Percentiles rank a stretch among this genome's conserved stretches.
phyloP scores from a whole-genome alignment of 2,888 invertebrate species.

The Pheosia tremula region DNA sequence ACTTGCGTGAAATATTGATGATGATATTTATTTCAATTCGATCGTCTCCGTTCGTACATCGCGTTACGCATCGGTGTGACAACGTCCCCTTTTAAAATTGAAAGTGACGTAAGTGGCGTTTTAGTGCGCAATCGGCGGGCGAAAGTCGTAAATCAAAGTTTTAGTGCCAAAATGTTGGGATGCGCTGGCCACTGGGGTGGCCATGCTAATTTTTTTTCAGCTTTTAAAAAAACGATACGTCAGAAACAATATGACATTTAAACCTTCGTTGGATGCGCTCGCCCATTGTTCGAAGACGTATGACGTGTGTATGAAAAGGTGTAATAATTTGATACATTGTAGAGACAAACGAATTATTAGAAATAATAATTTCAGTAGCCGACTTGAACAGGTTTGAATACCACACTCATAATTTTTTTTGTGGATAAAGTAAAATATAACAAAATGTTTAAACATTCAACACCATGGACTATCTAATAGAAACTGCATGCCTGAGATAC shows the following conservation, averaged over 20 bases:
- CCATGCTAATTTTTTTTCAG: conserved; percentile 64
- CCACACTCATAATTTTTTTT: too few relatives aligned
- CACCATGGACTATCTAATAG: too few relatives aligned
- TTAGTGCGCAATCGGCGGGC: conserved; percentile 82
- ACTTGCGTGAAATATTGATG: too few relatives aligned
- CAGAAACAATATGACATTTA: conserved; percentile 78
- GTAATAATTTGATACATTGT: conserved; percentile 49
- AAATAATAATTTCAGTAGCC: background rate
- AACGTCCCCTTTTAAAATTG: conserved; percentile 77
- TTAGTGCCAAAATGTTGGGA: conserved; percentile 84
- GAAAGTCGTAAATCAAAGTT: conserved; percentile 82
- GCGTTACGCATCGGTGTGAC: conserved; percentile 63
- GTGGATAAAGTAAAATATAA: too few relatives aligned
- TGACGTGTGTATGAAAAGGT: conserved; percentile 50
- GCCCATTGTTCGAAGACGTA: conserved; percentile 71
- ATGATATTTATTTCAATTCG: background rate
- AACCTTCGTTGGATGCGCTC: conserved; percentile 60
- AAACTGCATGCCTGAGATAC: too few relatives aligned
- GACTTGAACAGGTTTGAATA: background rate
- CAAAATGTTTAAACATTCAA: too few relatives aligned
- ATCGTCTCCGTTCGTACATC: background rate
- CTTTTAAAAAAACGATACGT: conserved; percentile 56
- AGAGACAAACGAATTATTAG: conserved; percentile 33
- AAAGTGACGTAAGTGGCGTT: conserved; percentile 84
- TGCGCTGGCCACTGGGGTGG: conserved; percentile 83